These are phyloP conservation scores for Penaeus chinensis DNA, from an alignment of 1,140 invertebrate species.

Conservation along the genomic window DNA sequence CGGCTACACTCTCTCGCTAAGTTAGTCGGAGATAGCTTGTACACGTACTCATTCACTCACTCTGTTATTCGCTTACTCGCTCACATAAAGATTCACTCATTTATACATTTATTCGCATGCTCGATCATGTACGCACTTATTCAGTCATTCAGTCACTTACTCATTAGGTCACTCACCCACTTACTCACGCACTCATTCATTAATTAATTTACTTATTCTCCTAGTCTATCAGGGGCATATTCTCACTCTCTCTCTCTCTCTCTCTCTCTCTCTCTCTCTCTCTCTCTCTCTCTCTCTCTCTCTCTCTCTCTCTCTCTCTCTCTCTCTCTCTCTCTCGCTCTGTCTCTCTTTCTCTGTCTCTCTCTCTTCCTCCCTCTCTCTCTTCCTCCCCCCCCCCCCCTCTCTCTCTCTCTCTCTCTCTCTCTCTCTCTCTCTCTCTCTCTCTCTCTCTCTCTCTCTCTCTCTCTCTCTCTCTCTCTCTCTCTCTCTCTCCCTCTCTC, in stretches of 20 bases:
- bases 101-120: too few relatives aligned
- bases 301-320: conserved; percentile 15
- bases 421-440: conserved; percentile 21
- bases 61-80: too few relatives aligned
- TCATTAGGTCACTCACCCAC: too few relatives aligned
- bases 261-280: conserved; percentile 19
- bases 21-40: too few relatives aligned
- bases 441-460: neutral
- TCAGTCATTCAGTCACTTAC: too few relatives aligned
- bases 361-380: conserved; percentile 4
- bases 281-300: conserved; percentile 20
- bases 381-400: neutral
- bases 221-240: too few relatives aligned
- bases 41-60: too few relatives aligned
- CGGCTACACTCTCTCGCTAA: too few relatives aligned
- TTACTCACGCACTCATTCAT: too few relatives aligned
- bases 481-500: neutral
- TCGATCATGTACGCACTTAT: too few relatives aligned
- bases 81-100: too few relatives aligned
- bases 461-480: conserved; percentile 5
- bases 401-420: conserved; percentile 28
- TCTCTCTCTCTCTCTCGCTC: conserved; percentile 23
- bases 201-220: too few relatives aligned
- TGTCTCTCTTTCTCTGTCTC: neutral
- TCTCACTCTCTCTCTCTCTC: neutral